Evolutionary conservation across 2,888 invertebrate genomes (phyloP), one percentile per base, ranked within the genome.

Genomic region (Rhogogaster chlorosoma): DNA sequence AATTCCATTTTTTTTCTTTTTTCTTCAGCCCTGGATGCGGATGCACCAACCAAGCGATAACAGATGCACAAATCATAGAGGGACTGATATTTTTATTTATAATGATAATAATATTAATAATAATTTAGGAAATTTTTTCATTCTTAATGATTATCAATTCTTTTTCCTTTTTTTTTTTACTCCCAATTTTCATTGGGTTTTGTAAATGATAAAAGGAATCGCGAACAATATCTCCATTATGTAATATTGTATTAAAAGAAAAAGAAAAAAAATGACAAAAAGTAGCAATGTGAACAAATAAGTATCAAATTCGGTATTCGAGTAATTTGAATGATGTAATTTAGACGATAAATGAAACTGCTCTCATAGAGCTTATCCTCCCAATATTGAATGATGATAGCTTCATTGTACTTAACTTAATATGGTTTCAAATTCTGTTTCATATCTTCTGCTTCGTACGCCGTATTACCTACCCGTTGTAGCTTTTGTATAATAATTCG

Each of bases 11-110:
- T 84, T 80, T 83, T 78, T 70, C 4, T 85, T 83, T 80, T 83
- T 26, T 73, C 90, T 89, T 84, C 84, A 93, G 93, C 92, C 85
- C 87, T 92, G 86, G 93, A 93, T 85, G 89, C 90, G 82, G 93
- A 93, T 83, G 89, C 90, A 82, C 89, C 91, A 42, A 88, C 91
- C 71, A 93, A 89, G 84, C 93, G 92, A 91, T 93, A 93, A 92
- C 89, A 88, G 38, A 75, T 77, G 67, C 36, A 67, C 45, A 64
- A 67, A 61, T 15, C 70, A 4, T 83, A 83, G 67, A 83, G 83
- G 83, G 67, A 83, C 83, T 83, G 83, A 83, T 67, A 83, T 67
- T 42, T 67, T 83, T 83, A 73, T 73, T 73, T 73, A 73, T 73
- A 67, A 83, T 67, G 22, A 57, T 80, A 83, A 29, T 83, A 26